Evolutionary conservation across 2,113 vertebrate genomes (phyloP), one percentile per base, ranked within the genome.

Genomic region (Colossoma macropomum): DNA sequence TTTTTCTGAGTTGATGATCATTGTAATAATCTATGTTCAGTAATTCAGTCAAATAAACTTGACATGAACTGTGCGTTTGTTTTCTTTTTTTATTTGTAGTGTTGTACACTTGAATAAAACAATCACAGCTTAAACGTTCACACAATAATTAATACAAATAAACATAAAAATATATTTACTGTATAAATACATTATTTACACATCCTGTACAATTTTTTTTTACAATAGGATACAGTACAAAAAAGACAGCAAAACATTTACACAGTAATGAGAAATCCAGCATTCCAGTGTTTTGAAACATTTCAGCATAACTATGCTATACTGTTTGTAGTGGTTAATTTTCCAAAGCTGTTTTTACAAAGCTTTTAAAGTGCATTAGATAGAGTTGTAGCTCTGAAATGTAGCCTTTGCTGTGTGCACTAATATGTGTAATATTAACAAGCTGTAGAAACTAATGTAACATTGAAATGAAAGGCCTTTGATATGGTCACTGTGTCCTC

Each of bases 161-260:
- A 3, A 62, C 21, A 59, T 59, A 45, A 38, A 60, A n/a, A 60
- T 25, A 62, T 60, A n/a, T 28, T 62, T 62, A 72, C 60, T 62
- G 48, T 38, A 80, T 62, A 59, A 21, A 62, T 27, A 15, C 7
- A 62, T 27, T 32, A 50, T 73, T 73, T 63, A 81, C 56, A 81
- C 7, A 45, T 13, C 9, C 7, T 80, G 48, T 71, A 70, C 78
- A 80, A 54, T 69, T 71, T 59, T 70, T 71, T 60, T 48, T 62
- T 72, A 73, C 79, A 80, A 73, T 19, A 52, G 10, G 45, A 32
- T 73, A 50, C 54, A 62, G 7, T 23, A 17, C 0, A 52, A 56
- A 56, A 23, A 17, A 56, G 19, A 23, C 54, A 52, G 23, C 19
- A 23, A 23, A 19, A 56, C 19, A 56, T 56, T 27, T 56, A 68